Evolutionary conservation across 2,113 vertebrate species (phyloP).

Genomic region (Arenaria interpres): DNA sequence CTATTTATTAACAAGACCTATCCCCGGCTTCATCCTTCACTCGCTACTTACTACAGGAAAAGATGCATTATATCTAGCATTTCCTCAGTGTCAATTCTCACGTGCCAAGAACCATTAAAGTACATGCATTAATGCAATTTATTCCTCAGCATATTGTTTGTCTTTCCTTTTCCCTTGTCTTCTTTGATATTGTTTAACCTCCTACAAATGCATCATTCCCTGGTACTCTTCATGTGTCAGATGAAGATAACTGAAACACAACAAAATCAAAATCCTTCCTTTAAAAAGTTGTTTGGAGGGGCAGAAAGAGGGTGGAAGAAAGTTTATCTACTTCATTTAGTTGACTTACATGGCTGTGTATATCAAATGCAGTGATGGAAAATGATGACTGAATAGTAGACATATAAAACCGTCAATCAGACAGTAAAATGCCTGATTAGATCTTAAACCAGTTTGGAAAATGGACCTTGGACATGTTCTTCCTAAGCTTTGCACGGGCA

Average conservation of each 20-base stretch:
- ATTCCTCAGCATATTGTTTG: neutral
- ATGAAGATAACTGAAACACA: neutral
- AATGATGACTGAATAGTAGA: neutral
- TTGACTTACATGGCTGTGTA: neutral
- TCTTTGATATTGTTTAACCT: neutral
- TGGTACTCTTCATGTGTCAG: neutral
- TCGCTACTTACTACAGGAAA: neutral
- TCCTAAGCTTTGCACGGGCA: neutral
- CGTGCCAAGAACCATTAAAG: neutral
- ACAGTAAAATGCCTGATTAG: neutral
- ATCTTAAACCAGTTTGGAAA: neutral
- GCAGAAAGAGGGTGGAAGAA: neutral
- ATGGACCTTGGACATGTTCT: neutral
- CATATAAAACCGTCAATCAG: neutral
- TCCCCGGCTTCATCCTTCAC: neutral
- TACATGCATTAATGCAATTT: neutral
- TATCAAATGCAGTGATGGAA: neutral
- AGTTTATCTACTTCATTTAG: neutral
- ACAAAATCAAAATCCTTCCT: neutral
- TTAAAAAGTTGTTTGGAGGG: neutral
- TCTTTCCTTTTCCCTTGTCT: neutral
- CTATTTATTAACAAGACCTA: neutral
- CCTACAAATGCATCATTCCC: neutral
- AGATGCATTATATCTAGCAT: neutral
- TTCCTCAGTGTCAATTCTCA: neutral